Evolutionary conservation across 2,888 invertebrate genomes (phyloP), one percentile per base, ranked within the genome.

Genomic region (Acanthosoma haemorrhoidale): DNA sequence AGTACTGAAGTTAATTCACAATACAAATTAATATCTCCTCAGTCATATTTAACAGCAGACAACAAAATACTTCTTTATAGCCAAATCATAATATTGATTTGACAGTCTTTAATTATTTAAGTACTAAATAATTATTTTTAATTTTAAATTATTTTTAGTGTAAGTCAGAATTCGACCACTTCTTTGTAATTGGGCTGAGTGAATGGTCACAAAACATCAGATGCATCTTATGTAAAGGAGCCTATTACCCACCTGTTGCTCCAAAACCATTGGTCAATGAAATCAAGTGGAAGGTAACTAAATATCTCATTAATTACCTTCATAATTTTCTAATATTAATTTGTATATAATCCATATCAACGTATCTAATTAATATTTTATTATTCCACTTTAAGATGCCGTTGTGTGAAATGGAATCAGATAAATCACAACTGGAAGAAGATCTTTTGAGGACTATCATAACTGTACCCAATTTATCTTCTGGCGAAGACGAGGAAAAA

Each of bases 151-250:
- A 25, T 72, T 78, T 79, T 70, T 76, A 86, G 85, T 80, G 81
- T 58, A 87, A 87, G 77, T 87, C 88, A 61, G 86, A 87, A 73
- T 85, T 86, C 4, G 90, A 92, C 78, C 86, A 88, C 76, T 90
- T 87, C 77, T 92, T 91, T 78, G 81, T 92, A 43, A 85, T 91
- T 38, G 86, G 93, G 73, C 81, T 95, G 0, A 89, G 87, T 73
- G 96, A 96, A 80, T 83, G 84, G 0, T 85, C 87, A 15, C 89
- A 92, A 79, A 88, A 87, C 68, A 84, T 94, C 4, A 86, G 92
- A 41, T 92, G 91, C 13, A 89, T 96, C 29, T 83, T 91, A 67
- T 97, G 96, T 77, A 90, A 93, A 78, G 95, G 95, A n/a, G 84
- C 89, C 16, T 84, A 88, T 15, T 96, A 91, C 82, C 97, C 97